A percentile compares a stretch with the other conserved stretches of the same genome.
Evolutionary conservation across 2,888 invertebrate species (phyloP).

Genomic region (Mycalesis mineus): DNA sequence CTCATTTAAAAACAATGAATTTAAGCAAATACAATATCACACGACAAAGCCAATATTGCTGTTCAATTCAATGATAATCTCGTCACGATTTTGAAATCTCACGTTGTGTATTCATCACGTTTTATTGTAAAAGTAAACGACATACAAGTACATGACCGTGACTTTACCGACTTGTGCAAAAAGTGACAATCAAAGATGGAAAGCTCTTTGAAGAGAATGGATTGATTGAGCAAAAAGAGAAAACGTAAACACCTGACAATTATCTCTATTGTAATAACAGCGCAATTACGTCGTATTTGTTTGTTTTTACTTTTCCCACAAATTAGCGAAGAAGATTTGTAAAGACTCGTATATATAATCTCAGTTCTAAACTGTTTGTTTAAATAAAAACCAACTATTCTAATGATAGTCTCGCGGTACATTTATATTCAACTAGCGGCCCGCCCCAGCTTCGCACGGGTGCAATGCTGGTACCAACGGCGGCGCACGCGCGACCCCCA

Average conservation of each 20-base stretch:
- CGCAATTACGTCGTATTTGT: background rate
- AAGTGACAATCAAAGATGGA: background rate
- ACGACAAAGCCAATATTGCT: background rate
- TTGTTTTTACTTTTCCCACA: background rate
- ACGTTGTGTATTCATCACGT: slow-evolving; percentile 15
- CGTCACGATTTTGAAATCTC: slow-evolving; percentile 18
- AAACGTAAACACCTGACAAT: background rate
- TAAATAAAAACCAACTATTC: background rate
- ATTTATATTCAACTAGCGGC: slow-evolving; percentile 26
- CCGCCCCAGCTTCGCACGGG: too few relatives aligned
- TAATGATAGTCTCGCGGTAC: slow-evolving; percentile 26
- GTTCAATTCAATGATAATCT: background rate
- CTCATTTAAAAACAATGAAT: too few relatives aligned
- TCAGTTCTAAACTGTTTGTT: background rate
- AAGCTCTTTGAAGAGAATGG: background rate
- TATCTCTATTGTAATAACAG: background rate
- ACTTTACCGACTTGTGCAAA: background rate
- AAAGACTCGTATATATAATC: background rate
- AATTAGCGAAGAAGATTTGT: background rate
- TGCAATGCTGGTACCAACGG: too few relatives aligned
- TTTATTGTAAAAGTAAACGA: slow-evolving; percentile 7
- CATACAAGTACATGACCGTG: background rate
- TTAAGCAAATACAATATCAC: background rate
- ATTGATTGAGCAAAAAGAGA: background rate
- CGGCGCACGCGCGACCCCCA: too few relatives aligned